A percentile compares a stretch with the other conserved stretches of the same genome.
Evolutionary conservation across 2,113 vertebrate species (phyloP).

Genomic region (Aplodontia rufa): DNA sequence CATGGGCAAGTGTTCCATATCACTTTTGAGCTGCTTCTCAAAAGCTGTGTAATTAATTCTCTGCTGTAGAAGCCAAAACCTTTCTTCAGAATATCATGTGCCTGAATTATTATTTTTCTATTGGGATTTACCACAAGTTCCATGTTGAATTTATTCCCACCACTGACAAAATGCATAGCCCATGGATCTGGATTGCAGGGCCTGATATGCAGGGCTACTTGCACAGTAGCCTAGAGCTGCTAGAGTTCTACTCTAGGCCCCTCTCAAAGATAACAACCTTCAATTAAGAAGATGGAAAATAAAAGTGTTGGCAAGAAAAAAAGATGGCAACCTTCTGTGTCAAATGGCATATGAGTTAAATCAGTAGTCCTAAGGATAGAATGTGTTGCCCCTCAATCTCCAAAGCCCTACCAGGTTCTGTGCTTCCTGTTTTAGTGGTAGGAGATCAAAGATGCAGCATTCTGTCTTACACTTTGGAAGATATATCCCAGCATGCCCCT

Average conservation of each 20-base stretch:
- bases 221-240: not conserved
- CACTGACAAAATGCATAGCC: not conserved
- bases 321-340: not conserved
- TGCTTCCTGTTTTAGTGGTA: not conserved
- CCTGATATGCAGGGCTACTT: not conserved
- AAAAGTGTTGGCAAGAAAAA: too few species aligned
- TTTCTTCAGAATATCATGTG: not conserved
- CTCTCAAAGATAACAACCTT: not conserved
- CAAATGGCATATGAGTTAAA: not conserved
- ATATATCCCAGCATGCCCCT: not conserved
- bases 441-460: not conserved
- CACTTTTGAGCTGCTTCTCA: not conserved
- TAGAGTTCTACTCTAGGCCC: not conserved
- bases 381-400: not conserved
- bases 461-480: not conserved
- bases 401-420: accelerated
- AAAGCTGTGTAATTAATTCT: not conserved
- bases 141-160: not conserved
- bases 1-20: not conserved
- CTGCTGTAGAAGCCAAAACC: not conserved
- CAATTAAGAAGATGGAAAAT: too few species aligned
- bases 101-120: not conserved
- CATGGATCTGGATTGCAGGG: not conserved
- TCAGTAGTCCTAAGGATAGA: not conserved
- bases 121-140: not conserved